These are phyloP conservation scores for Achatina immaculata DNA, from an alignment of 1,140 invertebrate genomes.

Conservation along the genomic window DNA sequence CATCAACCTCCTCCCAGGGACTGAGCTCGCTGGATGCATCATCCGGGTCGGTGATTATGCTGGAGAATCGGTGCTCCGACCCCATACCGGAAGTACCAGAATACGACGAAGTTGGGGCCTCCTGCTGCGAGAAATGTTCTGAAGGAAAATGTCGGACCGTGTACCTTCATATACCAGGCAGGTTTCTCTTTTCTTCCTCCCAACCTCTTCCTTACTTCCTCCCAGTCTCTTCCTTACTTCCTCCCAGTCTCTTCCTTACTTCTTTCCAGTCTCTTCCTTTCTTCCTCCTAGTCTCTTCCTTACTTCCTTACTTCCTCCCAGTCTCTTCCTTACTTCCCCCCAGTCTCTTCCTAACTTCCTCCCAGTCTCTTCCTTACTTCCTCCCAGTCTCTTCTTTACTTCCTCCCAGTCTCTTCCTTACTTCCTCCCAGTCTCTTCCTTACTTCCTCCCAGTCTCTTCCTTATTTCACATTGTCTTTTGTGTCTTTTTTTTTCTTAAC, in stretches of 20 bases:
- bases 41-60: background rate
- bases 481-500: no score
- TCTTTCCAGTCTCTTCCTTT: background rate
- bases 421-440: background rate
- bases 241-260: no score
- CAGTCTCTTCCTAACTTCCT: no score
- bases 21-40: background rate
- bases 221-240: no score
- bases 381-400: background rate
- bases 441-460: constrained; percentile 8
- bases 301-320: background rate
- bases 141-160: constrained; percentile 44
- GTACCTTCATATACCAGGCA: constrained; percentile 46
- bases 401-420: background rate
- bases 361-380: background rate
- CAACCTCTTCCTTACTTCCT: no score
- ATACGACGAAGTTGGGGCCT: constrained; percentile 37
- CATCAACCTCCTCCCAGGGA: constrained; percentile 12
- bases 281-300: background rate
- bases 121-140: constrained; percentile 40
- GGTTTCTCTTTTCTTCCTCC: background rate
- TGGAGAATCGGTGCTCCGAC: background rate
- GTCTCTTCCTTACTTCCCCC: background rate
- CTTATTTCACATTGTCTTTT: no score
- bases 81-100: constrained; percentile 32